These are phyloP conservation scores for Acyrthosiphon pisum DNA, from an alignment of 1,140 invertebrate genomes.

Conservation along the genomic window DNA sequence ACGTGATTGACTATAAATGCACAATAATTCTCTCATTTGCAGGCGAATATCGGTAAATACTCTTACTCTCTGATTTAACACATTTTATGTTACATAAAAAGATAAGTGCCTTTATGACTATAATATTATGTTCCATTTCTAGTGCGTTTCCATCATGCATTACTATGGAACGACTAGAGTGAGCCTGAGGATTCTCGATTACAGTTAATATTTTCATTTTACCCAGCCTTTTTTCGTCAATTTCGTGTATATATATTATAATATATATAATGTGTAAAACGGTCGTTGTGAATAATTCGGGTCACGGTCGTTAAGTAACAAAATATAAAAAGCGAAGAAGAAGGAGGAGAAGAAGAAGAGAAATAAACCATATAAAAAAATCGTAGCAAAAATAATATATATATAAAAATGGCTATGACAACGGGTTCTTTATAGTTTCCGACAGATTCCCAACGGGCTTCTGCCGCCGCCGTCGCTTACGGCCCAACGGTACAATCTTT, in stretches of 20 bases:
- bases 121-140: neutral
- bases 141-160: neutral
- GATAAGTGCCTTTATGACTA: neutral
- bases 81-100: neutral
- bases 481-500: neutral
- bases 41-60: neutral
- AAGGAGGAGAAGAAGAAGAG: neutral
- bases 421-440: slow-evolving; percentile 30
- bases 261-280: neutral
- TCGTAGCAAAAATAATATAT: neutral
- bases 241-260: neutral
- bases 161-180: neutral
- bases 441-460: slow-evolving; percentile 17
- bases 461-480: neutral
- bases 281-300: neutral
- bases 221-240: neutral
- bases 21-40: neutral
- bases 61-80: neutral
- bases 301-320: neutral
- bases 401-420: neutral
- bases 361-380: neutral
- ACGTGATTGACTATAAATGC: neutral
- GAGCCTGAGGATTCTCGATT: neutral
- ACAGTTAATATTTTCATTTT: neutral
- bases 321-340: neutral